Conservation (phyloP, 2,888 invertebrate genomes). For the Phortica magna region DNA sequence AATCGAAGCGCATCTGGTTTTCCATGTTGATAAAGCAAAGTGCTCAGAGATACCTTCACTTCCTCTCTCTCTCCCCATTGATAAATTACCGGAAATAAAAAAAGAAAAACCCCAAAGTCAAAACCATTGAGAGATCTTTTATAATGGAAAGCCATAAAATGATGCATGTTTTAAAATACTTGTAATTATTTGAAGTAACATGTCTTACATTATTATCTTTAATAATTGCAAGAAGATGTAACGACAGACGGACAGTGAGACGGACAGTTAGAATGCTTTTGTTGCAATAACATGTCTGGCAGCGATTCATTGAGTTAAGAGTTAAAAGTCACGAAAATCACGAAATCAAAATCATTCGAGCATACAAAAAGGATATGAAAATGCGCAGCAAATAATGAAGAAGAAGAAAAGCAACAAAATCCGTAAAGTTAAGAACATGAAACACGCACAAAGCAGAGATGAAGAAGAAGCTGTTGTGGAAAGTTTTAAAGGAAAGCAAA, state of each 20-base stretch:
- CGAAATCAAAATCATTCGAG: background rate
- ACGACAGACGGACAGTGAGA: no score
- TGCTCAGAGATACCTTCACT: background rate
- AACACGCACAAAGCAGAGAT: slow-evolving; percentile 1
- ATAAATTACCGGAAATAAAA: slow-evolving; percentile 12
- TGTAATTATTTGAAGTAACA: background rate
- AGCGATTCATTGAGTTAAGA: slow-evolving; percentile 17
- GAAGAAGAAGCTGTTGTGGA: no score
- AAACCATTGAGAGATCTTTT: no score
- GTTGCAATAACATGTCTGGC: slow-evolving; percentile 14
- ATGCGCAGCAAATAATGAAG: slow-evolving; percentile 11
- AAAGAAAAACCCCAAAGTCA: no score
- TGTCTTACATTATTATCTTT: background rate
- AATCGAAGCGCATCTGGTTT: slow-evolving; percentile 48
- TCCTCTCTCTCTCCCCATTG: background rate
- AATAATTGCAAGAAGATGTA: background rate
- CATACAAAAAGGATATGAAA: slow-evolving; percentile 14
- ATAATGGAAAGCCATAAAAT: no score
- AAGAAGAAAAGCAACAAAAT: slow-evolving; percentile 9
- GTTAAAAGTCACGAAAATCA: slow-evolving; percentile 23
- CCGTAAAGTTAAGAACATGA: slow-evolving; percentile 12
- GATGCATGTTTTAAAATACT: no score
- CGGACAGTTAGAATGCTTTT: background rate
- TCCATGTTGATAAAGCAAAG: slow-evolving; percentile 57
- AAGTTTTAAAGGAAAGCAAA: background rate